A percentile compares a stretch with the other conserved stretches of the same genome.
Evolutionary conservation across 2,888 invertebrate species (phyloP).

Genomic region (Aspidiotus rigidus): DNA sequence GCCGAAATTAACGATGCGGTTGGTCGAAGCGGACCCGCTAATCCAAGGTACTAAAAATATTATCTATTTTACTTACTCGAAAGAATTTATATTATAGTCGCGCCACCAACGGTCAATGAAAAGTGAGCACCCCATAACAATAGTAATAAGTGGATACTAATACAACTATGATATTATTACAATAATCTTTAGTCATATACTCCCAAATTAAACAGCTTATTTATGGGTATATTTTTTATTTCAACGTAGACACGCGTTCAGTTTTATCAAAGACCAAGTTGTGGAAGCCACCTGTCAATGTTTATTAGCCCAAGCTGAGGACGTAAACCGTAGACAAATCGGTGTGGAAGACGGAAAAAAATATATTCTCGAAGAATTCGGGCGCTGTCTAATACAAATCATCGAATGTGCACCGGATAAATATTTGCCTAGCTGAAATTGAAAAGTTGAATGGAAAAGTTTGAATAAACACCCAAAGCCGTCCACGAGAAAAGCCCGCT

Average conservation of each 20-base stretch:
- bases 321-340: slow-evolving; percentile 57
- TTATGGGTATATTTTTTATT: too few species aligned
- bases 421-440: slow-evolving; percentile 21
- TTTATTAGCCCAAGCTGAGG: slow-evolving; percentile 84
- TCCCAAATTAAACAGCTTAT: too few species aligned
- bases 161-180: neutral
- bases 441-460: neutral
- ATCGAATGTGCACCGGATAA: slow-evolving; percentile 48
- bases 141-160: neutral
- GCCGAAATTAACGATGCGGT: slow-evolving; percentile 36
- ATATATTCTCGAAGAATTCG: slow-evolving; percentile 86
- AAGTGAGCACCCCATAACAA: neutral
- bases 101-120: too few species aligned
- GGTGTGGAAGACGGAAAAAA: slow-evolving; percentile 57
- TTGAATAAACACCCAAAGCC: too few species aligned
- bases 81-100: too few species aligned
- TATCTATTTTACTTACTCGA: neutral
- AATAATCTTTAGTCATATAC: too few species aligned
- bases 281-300: slow-evolving; percentile 94
- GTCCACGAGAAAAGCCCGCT: too few species aligned
- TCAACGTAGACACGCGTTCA: slow-evolving; percentile 51
- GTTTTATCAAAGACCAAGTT: slow-evolving; percentile 86
- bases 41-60: slow-evolving; percentile 13
- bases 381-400: slow-evolving; percentile 86
- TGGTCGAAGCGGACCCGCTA: slow-evolving; percentile 18